Conservation (phyloP, 2,888 invertebrate genomes). For the Rotaria macrura region DNA sequence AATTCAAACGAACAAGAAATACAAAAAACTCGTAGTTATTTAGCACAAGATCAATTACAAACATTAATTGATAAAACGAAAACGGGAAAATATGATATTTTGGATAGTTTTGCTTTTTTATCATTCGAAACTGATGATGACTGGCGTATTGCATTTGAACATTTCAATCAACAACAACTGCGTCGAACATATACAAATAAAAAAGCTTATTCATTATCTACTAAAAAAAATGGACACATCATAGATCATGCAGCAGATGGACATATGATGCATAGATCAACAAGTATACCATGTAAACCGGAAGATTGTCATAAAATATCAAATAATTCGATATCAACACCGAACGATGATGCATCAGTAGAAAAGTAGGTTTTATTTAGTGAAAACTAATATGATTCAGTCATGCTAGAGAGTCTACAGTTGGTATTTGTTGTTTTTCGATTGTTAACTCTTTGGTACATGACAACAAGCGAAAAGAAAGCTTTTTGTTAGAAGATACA, state of each 20-base stretch:
- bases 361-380: not conserved
- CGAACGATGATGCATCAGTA: not conserved
- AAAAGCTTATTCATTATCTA: not conserved
- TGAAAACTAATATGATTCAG: too few relatives aligned
- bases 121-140: conserved; percentile 3
- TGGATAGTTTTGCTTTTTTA: conserved; percentile 13
- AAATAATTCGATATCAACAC: not conserved
- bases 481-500: not conserved
- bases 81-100: conserved; percentile 5
- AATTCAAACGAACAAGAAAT: not conserved
- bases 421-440: not conserved
- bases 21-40: not conserved
- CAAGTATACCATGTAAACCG: not conserved
- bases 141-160: not conserved
- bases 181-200: not conserved
- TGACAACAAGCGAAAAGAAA: not conserved
- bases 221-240: not conserved
- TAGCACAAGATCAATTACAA: conserved; percentile 9
- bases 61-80: not conserved
- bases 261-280: not conserved
- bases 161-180: not conserved
- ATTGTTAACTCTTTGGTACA: not conserved
- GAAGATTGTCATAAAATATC: not conserved
- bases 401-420: too few relatives aligned
- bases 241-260: not conserved